phyloP scores from a whole-genome alignment of 2,113 vertebrate species.

The Malurus cyaneus region DNA sequence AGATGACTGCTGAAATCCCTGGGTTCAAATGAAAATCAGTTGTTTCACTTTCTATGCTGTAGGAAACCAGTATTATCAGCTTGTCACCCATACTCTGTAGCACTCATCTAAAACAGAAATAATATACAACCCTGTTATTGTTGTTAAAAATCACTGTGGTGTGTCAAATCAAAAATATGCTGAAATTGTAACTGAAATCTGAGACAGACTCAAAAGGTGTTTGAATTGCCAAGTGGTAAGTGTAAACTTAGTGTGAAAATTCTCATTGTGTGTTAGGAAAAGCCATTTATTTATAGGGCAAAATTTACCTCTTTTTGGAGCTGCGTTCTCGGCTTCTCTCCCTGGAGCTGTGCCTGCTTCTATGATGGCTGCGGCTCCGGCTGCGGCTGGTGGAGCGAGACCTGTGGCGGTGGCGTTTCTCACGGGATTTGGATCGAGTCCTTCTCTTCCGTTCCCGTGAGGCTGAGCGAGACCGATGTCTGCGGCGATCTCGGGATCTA shows the following conservation, averaged over 20 bases:
- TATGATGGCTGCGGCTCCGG: constrained; percentile 80
- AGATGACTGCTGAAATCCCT: neutral
- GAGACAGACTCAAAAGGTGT: neutral
- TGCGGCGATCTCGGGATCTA: constrained; percentile 78
- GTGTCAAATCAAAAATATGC: neutral
- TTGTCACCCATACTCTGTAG: neutral
- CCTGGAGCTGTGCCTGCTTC: constrained; percentile 80
- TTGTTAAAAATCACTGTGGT: neutral
- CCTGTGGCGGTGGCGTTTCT: constrained; percentile 78
- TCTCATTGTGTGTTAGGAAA: neutral
- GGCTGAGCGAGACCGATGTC: constrained; percentile 79
- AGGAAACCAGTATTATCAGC: neutral
- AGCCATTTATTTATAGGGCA: neutral
- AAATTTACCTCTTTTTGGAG: constrained; percentile 76
- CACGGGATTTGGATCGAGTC: constrained; percentile 81
- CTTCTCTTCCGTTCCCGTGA: constrained; percentile 80
- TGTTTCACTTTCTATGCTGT: neutral
- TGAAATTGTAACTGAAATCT: neutral
- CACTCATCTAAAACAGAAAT: neutral
- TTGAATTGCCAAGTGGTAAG: neutral
- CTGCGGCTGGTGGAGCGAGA: constrained; percentile 79
- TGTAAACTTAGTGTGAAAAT: neutral
- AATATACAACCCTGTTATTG: neutral
- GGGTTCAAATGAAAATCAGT: neutral
- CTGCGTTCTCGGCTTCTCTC: constrained; percentile 80